A percentile compares a stretch with the other conserved stretches of the same genome.
Evolutionary conservation across 1,140 invertebrate genomes (phyloP).

Genomic region (Ostrea edulis): DNA sequence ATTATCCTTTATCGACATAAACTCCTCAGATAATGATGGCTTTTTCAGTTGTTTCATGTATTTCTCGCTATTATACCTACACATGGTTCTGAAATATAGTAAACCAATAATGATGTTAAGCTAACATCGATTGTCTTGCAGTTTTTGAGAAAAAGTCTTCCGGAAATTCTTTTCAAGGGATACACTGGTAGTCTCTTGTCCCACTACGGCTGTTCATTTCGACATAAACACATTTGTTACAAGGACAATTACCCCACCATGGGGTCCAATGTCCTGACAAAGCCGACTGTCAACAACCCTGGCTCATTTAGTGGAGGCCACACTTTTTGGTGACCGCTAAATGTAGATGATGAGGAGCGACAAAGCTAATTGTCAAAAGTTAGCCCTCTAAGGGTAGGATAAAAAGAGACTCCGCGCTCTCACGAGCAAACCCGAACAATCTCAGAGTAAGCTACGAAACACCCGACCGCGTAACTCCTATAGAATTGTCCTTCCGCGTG

Average conservation of each 20-base stretch:
- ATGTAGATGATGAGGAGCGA: constrained; percentile 42
- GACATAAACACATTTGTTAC: constrained; percentile 45
- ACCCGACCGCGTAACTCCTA: constrained; percentile 31
- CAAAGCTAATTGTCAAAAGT: constrained; percentile 44
- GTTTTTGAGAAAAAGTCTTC: not conserved
- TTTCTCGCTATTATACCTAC: not conserved
- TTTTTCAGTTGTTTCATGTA: not conserved
- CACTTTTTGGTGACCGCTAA: constrained; percentile 35
- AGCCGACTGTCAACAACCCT: constrained; percentile 19
- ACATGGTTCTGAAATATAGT: not conserved
- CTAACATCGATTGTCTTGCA: not conserved
- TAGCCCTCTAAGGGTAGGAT: not conserved
- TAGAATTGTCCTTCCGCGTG: constrained; percentile 32
- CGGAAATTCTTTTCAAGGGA: not conserved
- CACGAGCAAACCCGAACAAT: constrained; percentile 9
- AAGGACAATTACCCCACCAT: constrained; percentile 40
- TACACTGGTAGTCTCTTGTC: not conserved
- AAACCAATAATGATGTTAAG: not conserved
- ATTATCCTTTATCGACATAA: not conserved
- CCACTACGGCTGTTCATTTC: constrained; percentile 11
- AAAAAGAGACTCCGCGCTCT: not conserved
- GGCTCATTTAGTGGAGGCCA: constrained; percentile 25
- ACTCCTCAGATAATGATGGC: not conserved
- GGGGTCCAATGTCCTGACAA: constrained; percentile 30
- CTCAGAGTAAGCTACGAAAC: not conserved